These are phyloP conservation scores for Varecia variegata DNA, from an alignment of 2,797 vertebrate species.

Conservation along the genomic window DNA sequence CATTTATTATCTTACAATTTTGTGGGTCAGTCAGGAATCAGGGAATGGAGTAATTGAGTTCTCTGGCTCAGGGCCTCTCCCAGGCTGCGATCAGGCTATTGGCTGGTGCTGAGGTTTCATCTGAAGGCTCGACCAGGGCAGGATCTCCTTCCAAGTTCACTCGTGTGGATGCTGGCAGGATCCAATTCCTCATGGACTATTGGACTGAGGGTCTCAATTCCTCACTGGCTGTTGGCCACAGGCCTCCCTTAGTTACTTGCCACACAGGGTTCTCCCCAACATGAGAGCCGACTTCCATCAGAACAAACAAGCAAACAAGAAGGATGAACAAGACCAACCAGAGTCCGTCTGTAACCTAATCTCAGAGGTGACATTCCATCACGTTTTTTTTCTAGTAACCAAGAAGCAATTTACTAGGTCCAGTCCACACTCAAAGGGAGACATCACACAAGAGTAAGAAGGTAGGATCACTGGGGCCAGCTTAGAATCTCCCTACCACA, in stretches of 20 bases:
- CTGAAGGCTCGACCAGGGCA: neutral
- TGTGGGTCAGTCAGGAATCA: neutral
- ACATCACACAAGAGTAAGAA: neutral
- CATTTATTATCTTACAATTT: neutral
- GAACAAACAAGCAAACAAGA: neutral
- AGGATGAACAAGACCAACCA: neutral
- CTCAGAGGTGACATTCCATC: neutral
- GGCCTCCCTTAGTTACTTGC: neutral
- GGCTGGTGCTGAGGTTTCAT: neutral
- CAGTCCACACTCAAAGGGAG: neutral
- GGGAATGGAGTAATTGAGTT: neutral
- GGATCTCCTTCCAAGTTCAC: neutral
- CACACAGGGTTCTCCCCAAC: neutral
- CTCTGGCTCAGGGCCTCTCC: neutral
- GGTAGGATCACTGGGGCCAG: neutral
- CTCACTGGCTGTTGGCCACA: neutral
- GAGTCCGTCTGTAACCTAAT: neutral
- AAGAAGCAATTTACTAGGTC: neutral
- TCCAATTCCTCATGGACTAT: neutral
- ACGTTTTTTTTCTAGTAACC: neutral
- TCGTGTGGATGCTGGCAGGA: neutral
- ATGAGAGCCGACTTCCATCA: neutral
- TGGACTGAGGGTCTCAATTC: neutral
- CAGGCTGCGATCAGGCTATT: neutral
- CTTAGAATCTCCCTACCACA: neutral